phyloP scores from a whole-genome alignment of 2,888 invertebrate species.

The Lissocephala sabroskyi region DNA sequence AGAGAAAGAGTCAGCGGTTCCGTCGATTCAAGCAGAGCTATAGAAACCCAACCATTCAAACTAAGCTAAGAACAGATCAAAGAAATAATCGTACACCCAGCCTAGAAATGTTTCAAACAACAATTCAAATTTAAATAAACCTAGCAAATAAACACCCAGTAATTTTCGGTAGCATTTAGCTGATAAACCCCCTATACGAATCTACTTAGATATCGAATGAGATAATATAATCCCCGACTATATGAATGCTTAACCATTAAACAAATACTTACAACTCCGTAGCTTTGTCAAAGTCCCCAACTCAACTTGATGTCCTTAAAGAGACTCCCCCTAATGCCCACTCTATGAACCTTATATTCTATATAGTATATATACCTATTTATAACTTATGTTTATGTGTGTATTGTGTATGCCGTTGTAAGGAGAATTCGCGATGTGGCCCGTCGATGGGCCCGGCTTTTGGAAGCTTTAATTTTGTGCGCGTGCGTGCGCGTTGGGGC shows the following conservation, averaged over 20 bases:
- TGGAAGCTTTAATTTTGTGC: conserved; percentile 52
- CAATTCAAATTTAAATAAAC: conserved; percentile 1
- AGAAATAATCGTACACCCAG: background rate
- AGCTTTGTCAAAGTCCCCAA: no score
- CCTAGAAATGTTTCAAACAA: background rate
- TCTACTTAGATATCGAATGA: no score
- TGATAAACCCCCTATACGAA: conserved; percentile 38
- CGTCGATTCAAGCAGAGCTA: conserved; percentile 35
- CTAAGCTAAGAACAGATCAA: background rate
- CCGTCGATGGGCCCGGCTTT: conserved; percentile 1
- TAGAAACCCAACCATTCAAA: background rate
- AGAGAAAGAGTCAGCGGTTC: conserved; percentile 38
- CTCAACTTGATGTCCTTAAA: conserved; percentile 53
- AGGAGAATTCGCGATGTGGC: no score
- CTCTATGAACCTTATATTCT: no score
- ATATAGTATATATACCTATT: no score
- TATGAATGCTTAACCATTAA: no score
- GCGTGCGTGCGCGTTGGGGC: conserved; percentile 19
- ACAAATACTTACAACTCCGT: no score
- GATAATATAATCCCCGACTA: no score
- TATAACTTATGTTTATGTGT: no score
- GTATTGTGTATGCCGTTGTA: background rate
- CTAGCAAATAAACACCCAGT: conserved; percentile 9
- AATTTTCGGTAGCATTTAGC: conserved; percentile 52
- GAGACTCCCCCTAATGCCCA: no score